Percentiles rank a stretch among this genome's conserved stretches.
Evolutionary conservation across 1,140 invertebrate species (phyloP).

Genomic region (Sitobion miscanthi): DNA sequence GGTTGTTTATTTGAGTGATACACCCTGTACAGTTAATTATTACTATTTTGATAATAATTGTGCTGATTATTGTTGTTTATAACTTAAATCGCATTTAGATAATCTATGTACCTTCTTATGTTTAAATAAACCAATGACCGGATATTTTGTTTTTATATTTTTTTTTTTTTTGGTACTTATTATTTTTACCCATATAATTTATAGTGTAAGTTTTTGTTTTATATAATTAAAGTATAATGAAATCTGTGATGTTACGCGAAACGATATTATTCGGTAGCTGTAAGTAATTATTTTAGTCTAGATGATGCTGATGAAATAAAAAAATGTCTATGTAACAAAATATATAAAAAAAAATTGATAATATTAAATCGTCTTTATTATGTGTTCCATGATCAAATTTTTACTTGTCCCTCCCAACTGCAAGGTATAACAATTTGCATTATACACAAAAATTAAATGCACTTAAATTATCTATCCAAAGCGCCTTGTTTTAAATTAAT

Average conservation of each 20-base stretch:
- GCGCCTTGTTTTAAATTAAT: conserved; percentile 1
- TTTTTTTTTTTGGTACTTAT: neutral
- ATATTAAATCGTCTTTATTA: neutral
- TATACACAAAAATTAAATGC: neutral
- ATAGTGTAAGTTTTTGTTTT: conserved; percentile 48
- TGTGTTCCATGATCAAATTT: neutral
- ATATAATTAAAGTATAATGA: conserved; percentile 44
- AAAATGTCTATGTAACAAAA: conserved; percentile 39
- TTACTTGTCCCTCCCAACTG: neutral
- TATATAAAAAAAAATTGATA: neutral
- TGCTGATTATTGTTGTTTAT: neutral
- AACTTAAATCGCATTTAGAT: conserved; percentile 15
- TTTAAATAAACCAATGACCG: neutral
- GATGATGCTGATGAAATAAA: conserved; percentile 26
- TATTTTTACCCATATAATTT: neutral
- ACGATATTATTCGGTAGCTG: conserved; percentile 52
- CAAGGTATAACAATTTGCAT: neutral
- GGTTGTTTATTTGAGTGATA: neutral
- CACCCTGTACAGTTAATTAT: neutral
- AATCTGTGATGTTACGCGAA: conserved; percentile 53
- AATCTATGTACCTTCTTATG: neutral
- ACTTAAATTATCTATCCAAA: neutral
- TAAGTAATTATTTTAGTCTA: conserved; percentile 45
- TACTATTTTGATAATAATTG: conserved; percentile 18
- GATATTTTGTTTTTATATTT: conserved; percentile 23